Evolutionary conservation across 2,888 invertebrate species (phyloP).

Genomic region (Electrophaes corylata): DNA sequence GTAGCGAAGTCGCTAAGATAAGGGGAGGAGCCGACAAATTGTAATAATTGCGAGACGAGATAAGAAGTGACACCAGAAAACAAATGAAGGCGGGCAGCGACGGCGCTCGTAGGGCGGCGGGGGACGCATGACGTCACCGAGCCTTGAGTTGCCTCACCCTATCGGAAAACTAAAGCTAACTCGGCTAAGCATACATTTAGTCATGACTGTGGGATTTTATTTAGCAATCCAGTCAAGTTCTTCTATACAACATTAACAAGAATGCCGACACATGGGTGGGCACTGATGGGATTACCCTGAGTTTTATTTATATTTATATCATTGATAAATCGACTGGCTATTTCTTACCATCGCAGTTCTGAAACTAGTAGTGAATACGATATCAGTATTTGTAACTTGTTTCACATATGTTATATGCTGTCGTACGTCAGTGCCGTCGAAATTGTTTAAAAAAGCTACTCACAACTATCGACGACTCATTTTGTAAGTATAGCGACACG

Average conservation of each 20-base stretch:
- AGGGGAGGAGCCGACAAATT: slow-evolving; percentile 84
- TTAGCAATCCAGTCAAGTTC: slow-evolving; percentile 41
- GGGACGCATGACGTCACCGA: slow-evolving; percentile 67
- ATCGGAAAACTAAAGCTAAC: slow-evolving; percentile 47
- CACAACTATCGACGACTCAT: no score
- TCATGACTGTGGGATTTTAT: slow-evolving; percentile 45
- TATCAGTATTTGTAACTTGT: no score
- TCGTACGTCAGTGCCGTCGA: no score
- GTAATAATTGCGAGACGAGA: slow-evolving; percentile 84
- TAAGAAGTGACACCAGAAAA: slow-evolving; percentile 84
- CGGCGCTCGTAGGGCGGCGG: slow-evolving; percentile 43
- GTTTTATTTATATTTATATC: no score
- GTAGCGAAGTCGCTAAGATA: slow-evolving; percentile 79
- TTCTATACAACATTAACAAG: slow-evolving; percentile 21
- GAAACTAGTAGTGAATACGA: no score
- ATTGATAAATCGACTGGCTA: no score
- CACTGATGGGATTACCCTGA: no score
- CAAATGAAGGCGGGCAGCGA: slow-evolving; percentile 78
- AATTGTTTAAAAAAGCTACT: no score
- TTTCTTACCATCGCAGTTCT: no score
- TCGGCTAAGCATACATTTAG: slow-evolving; percentile 50
- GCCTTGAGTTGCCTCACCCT: slow-evolving; percentile 53
- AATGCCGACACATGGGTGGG: no score
- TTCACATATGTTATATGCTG: no score
- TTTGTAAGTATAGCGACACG: no score